Evolutionary conservation across 2,888 invertebrate species (phyloP), one percentile per base, ranked within the genome.

Genomic region (Tachina lurida): DNA sequence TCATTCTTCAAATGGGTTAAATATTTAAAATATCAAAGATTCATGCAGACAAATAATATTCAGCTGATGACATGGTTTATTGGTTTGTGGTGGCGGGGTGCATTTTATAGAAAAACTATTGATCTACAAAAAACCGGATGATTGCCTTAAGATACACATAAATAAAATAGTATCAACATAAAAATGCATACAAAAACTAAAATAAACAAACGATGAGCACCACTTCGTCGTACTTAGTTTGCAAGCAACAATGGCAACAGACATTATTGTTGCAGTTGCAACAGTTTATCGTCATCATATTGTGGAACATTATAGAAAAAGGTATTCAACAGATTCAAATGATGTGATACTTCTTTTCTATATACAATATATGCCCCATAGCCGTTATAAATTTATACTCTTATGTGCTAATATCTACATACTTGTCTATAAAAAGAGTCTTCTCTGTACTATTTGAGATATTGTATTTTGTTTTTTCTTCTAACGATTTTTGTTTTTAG

Each of bases 121-220:
- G 86, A 86, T 83, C 79, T 73, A 83, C 65, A 68, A 76, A 54
- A 79, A 83, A 83, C 83, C 76, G 62, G 76, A 83, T 73, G 80
- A 77, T 56, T 76, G 83, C 62, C 47, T 75, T 22, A n/a, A 65
- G 54, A 41, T 8, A 73, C 31, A 73, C 47, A 68, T 19, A 78
- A 43, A 71, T 8, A 39, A 39, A 60, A 19, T 58, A 73, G 9
- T 62, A 63, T 39, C 17, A 62, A 56, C 4, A 73, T 15, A 22
- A 73, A 73, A 77, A 65, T 45, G 45, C 45, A 60, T 5, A 41
- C 12, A 79, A 62, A 74, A 54, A 76, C 22, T 71, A 52, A 67
- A 78, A 80, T 83, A 73, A 80, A 83, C 79, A 83, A 83, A 83
- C 80, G 86, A 86, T 80, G 86, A 86, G 76, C 79, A 83, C 39